Percentiles rank a stretch among this genome's conserved stretches.
Evolutionary conservation across 2,888 invertebrate species (phyloP).

Genomic region (Heliconius sara): DNA sequence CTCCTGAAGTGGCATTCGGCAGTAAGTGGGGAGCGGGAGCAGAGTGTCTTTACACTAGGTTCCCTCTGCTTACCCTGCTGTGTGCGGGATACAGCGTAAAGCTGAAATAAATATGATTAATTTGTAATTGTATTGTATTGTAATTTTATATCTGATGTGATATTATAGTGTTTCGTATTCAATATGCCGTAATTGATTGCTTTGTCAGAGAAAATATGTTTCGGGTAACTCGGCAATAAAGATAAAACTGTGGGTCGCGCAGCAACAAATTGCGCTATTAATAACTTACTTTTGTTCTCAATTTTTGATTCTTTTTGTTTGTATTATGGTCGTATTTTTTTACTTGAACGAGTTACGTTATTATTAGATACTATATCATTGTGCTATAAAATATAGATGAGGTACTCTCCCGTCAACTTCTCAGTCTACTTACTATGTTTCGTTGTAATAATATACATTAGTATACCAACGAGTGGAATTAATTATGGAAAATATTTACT

Average conservation of each 20-base stretch:
- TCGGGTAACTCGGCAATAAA: conserved; percentile 39
- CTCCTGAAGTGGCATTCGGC: too few species aligned
- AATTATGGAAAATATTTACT: neutral
- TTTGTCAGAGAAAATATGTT: conserved; percentile 43
- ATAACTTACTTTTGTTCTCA: conserved; percentile 43
- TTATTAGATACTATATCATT: neutral
- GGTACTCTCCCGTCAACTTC: neutral
- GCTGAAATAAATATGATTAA: neutral
- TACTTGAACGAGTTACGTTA: neutral
- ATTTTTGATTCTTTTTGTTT: conserved; percentile 27
- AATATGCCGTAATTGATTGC: conserved; percentile 44
- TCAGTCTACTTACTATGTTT: neutral
- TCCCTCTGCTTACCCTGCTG: too few species aligned
- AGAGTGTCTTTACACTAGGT: too few species aligned
- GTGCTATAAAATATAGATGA: neutral
- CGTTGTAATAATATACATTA: neutral
- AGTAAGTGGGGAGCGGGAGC: too few species aligned
- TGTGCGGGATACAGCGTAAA: too few species aligned
- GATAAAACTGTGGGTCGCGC: conserved; percentile 41
- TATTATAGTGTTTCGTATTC: conserved; percentile 41
- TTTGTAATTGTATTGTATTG: too few species aligned
- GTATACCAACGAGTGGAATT: neutral
- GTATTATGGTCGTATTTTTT: neutral
- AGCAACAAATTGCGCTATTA: conserved; percentile 42
- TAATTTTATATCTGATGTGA: conserved; percentile 30